Evolutionary conservation across 2,113 vertebrate genomes (phyloP).

Genomic region (Sylvia atricapilla): DNA sequence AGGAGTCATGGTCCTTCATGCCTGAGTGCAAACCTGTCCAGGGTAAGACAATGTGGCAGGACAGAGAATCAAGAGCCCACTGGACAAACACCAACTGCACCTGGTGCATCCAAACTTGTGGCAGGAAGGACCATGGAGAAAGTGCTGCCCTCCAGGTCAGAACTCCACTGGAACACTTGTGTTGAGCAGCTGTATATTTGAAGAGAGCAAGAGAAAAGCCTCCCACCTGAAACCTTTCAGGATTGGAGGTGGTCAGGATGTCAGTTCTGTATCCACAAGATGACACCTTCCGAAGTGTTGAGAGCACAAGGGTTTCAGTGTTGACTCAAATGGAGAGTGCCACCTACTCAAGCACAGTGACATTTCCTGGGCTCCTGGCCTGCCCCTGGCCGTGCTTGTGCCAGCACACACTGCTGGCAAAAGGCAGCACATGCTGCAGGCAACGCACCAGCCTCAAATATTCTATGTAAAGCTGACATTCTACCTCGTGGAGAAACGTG

Average conservation of each 20-base stretch:
- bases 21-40: not conserved
- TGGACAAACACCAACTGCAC: not conserved
- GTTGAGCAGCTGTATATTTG: not conserved
- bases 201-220: not conserved
- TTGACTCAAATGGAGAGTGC: slow-evolving; percentile 43
- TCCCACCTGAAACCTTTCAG: not conserved
- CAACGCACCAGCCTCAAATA: not conserved
- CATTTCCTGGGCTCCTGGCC: slow-evolving; percentile 31
- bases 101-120: not conserved
- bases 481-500: not conserved
- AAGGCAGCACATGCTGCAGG: not conserved
- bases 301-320: not conserved
- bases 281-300: not conserved
- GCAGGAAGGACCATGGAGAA: not conserved
- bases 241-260: not conserved
- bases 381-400: not conserved
- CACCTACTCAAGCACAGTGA: not conserved
- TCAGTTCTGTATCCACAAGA: not conserved
- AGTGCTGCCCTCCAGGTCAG: not conserved
- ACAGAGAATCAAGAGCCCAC: not conserved
- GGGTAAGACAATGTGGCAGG: not conserved
- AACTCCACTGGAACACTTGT: not conserved
- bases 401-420: not conserved
- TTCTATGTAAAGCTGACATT: not conserved
- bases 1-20: not conserved